Base-by-base conservation (phyloP, 1,140 invertebrate genomes). In the Drosophila mayri region DNA sequence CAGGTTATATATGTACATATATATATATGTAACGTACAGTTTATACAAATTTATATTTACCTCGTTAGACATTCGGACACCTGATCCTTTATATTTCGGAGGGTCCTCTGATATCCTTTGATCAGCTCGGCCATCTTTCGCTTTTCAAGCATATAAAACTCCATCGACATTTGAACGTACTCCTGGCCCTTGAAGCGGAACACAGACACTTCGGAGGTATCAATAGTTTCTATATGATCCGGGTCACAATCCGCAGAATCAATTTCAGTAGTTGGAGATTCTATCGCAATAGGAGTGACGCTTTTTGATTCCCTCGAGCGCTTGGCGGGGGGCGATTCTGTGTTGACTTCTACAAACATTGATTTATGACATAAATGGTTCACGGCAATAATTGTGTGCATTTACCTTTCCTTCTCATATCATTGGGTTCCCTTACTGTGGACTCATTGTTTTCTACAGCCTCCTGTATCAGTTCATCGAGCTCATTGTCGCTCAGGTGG, bases 151-250 rank as follows among this genome's bases (percentile, higher is more conserved):
- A 87, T 10, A 66, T 92, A 92, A 41, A 76, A 79, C 3, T 81
- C 72, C 37, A 76, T 59, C 0, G 91, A 75, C 91, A 92, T 92
- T 71, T 92, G 88, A 2, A 92, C 88, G 38, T 83, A 91, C 52
- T 91, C 66, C 32, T 92, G 75, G 22, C 90, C 91, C 14, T 91
- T 85, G 8, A 91, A 83, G 3, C 74, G 72, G 22, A 92, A 92
- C 11, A 76, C 75, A 3, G 80, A 80, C 2, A 92, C 82, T 41
- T 88, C 59, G 25, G 58, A 22, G 22, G 38, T 1, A 40, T 92
- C 84, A 11, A 91, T 71, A 1, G 77, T 18, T 10, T 70, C 50
- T 8, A 66, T 74, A 30, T 68, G 28, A 11, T 38, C 28, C 0
- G 10, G 28, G 16, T 11, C 55, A 25, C 11, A 30, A 6, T 54